phyloP scores from a whole-genome alignment of 2,888 invertebrate species.

The Callyntrura sp. region DNA sequence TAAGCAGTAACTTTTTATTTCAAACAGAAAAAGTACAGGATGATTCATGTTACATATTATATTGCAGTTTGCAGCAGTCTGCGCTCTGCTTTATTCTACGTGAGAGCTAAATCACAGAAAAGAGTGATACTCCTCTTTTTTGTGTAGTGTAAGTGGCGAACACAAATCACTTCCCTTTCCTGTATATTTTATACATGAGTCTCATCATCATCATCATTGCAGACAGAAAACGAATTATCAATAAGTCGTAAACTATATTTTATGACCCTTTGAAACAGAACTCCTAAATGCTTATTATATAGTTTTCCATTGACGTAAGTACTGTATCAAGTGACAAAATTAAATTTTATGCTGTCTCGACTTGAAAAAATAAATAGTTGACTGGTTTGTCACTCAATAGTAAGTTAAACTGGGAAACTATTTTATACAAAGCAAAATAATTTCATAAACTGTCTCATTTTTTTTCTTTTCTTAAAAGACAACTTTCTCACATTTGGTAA shows the following conservation, averaged over 20 bases:
- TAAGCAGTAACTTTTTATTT: slow-evolving; percentile 69
- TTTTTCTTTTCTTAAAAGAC: background rate
- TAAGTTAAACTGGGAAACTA: too few relatives aligned
- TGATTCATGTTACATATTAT: slow-evolving; percentile 38
- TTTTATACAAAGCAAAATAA: too few relatives aligned
- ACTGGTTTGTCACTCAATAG: too few relatives aligned
- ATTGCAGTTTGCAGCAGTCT: background rate
- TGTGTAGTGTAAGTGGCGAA: background rate
- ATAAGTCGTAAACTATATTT: background rate
- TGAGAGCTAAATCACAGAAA: background rate
- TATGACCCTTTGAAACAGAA: background rate
- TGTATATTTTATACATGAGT: slow-evolving; percentile 8
- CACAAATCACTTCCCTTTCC: slow-evolving; percentile 47
- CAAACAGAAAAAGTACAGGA: slow-evolving; percentile 34
- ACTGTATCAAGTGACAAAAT: background rate
- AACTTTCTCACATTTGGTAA: too few relatives aligned
- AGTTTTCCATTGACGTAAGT: too few relatives aligned
- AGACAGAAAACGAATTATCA: too few relatives aligned
- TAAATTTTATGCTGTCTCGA: background rate
- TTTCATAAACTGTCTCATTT: too few relatives aligned
- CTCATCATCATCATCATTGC: background rate
- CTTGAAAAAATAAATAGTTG: too few relatives aligned
- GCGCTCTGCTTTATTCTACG: background rate
- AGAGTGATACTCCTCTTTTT: too few relatives aligned
- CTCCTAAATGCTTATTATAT: background rate